Evolutionary conservation across 2,888 invertebrate species (phyloP).

Genomic region (Caenorhabditis auriculariae): DNA sequence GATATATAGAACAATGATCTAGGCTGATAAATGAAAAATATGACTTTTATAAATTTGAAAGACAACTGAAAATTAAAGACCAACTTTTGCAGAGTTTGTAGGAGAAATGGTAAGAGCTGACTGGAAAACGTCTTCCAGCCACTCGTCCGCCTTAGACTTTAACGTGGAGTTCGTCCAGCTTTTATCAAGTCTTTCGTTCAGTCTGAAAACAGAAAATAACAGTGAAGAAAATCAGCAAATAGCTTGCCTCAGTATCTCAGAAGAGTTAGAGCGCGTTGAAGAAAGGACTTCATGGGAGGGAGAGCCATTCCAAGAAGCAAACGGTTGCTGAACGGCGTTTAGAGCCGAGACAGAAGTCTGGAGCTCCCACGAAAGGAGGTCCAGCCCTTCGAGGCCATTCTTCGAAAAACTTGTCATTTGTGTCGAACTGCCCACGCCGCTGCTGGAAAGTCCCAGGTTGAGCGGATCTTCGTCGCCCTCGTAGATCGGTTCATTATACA

Average conservation of each 20-base stretch:
- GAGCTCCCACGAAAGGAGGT: no score
- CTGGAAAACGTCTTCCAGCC: conserved; percentile 46
- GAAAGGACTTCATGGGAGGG: background rate
- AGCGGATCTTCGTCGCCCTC: conserved; percentile 55
- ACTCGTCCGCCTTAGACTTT: conserved; percentile 42
- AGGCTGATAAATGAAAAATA: background rate
- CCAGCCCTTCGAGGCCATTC: conserved; percentile 20
- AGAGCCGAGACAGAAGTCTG: background rate
- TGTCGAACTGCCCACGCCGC: background rate
- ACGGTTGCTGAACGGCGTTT: background rate
- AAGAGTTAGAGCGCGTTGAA: background rate
- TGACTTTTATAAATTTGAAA: background rate
- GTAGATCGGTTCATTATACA: conserved; percentile 55
- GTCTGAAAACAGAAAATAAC: no score
- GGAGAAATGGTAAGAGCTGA: conserved; percentile 34
- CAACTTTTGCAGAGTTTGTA: conserved; percentile 3
- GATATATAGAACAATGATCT: background rate
- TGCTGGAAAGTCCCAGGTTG: conserved; percentile 9
- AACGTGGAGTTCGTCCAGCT: conserved; percentile 4
- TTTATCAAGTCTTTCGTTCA: background rate
- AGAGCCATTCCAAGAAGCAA: background rate
- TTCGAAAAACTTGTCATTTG: background rate
- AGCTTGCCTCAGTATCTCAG: no score
- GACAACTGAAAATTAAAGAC: background rate
- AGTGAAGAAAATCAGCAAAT: no score